A percentile compares a stretch with the other conserved stretches of the same genome.
These are phyloP conservation scores for Ammodytes marinus DNA, from an alignment of 2,113 vertebrate species.

Conservation along the genomic window DNA sequence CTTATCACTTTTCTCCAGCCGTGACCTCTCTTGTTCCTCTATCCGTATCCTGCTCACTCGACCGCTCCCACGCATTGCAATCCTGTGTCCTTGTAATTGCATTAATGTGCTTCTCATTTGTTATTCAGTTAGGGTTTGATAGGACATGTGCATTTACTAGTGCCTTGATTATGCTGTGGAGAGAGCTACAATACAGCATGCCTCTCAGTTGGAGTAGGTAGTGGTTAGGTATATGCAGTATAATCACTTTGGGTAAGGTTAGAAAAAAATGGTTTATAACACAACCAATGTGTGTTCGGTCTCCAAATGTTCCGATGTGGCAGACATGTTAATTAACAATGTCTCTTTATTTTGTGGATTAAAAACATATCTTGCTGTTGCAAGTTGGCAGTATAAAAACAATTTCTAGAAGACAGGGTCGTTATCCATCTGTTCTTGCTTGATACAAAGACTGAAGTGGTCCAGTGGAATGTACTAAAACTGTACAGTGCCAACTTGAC, in stretches of 20 bases:
- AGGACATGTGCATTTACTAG: background rate
- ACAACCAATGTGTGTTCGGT: background rate
- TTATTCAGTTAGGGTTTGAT: background rate
- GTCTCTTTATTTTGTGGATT: background rate
- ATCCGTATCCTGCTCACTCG: background rate
- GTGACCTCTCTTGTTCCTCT: background rate
- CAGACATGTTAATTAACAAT: background rate
- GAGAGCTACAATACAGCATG: background rate
- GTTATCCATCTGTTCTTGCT: background rate
- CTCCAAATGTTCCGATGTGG: background rate
- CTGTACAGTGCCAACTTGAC: background rate
- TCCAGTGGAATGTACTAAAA: slow-evolving; percentile 20
- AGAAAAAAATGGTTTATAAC: background rate
- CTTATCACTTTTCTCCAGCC: background rate
- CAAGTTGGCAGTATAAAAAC: background rate
- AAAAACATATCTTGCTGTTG: background rate
- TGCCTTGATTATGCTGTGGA: background rate
- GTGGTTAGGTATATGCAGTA: background rate
- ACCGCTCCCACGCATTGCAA: background rate
- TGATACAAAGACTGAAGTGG: background rate
- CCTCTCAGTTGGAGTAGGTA: background rate
- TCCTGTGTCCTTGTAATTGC: background rate
- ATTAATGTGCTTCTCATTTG: background rate
- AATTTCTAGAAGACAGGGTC: background rate
- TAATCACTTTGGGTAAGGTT: background rate